Evolutionary conservation across 2,797 vertebrate species (phyloP).

Genomic region (Spondyliosoma cantharus): DNA sequence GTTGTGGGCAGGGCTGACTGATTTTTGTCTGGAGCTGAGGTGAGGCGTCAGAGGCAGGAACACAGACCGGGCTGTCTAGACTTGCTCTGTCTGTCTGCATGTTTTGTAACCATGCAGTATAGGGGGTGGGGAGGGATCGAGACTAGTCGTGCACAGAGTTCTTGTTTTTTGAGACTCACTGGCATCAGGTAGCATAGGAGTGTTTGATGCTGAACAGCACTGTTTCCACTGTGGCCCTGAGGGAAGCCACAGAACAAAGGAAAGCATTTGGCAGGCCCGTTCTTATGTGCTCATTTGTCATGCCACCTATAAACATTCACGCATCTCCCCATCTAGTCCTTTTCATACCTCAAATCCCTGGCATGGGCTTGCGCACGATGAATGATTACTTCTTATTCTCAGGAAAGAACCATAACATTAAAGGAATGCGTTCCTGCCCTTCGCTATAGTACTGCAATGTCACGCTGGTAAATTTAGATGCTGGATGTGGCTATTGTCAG

Average conservation of each 20-base stretch:
- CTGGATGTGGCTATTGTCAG: conserved; percentile 69
- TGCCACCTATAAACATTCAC: conserved; percentile 60
- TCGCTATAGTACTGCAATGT: conserved; percentile 52
- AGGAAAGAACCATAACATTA: conserved; percentile 32
- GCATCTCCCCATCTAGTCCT: conserved; percentile 31
- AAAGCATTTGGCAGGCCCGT: conserved; percentile 54
- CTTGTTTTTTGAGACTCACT: conserved; percentile 73
- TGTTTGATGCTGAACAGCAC: conserved; percentile 70
- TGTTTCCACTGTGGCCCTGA: conserved; percentile 75
- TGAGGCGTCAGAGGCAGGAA: conserved; percentile 77
- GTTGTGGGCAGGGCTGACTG: conserved; percentile 56
- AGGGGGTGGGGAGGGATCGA: conserved; percentile 56
- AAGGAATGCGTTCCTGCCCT: conserved; percentile 34
- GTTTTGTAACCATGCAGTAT: conserved; percentile 78
- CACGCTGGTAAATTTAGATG: conserved; percentile 68
- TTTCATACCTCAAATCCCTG: conserved; percentile 41
- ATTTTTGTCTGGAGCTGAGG: conserved; percentile 76
- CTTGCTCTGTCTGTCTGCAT: conserved; percentile 79
- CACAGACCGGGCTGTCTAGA: conserved; percentile 81
- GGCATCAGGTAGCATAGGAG: conserved; percentile 75
- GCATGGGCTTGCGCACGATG: conserved; percentile 8
- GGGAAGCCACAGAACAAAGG: conserved; percentile 80
- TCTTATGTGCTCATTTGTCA: conserved; percentile 65
- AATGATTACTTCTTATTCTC: conserved; percentile 46
- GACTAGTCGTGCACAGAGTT: conserved; percentile 51